These are phyloP conservation scores for Geophilus truncorum DNA, from an alignment of 2,888 invertebrate species.

Conservation along the genomic window DNA sequence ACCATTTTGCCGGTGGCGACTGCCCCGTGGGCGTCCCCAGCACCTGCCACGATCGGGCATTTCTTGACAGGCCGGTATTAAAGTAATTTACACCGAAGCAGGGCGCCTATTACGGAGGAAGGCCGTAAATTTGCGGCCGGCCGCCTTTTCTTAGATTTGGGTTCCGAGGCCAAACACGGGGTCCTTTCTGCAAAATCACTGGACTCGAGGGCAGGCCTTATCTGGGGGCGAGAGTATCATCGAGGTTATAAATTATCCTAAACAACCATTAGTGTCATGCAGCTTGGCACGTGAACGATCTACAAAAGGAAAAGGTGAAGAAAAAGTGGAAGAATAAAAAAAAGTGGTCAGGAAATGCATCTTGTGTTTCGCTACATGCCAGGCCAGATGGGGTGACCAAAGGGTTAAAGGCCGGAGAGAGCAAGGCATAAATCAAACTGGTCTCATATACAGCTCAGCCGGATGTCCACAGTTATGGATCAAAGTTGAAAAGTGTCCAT, in stretches of 20 bases:
- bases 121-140: constrained; percentile 27
- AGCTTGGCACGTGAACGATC: background rate
- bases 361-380: background rate
- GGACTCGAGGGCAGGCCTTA: constrained; percentile 1
- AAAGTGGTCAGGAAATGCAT: constrained; percentile 4
- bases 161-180: constrained; percentile 6
- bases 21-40: background rate
- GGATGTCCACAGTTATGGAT: background rate
- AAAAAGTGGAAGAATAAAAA: background rate
- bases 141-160: background rate
- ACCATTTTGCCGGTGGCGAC: background rate
- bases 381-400: constrained; percentile 14
- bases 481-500: background rate
- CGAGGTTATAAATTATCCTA: constrained; percentile 28
- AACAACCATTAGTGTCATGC: constrained; percentile 31
- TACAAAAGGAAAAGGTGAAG: background rate
- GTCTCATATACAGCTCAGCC: background rate
- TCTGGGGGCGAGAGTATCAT: constrained; percentile 25
- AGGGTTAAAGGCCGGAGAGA: background rate
- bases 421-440: background rate
- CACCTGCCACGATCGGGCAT: background rate
- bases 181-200: background rate
- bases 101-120: constrained; percentile 1
- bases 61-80: constrained; percentile 25
- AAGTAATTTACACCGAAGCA: constrained; percentile 30